These are phyloP conservation scores for Gobio gobio DNA, from an alignment of 2,113 vertebrate genomes.

Conservation along the genomic window DNA sequence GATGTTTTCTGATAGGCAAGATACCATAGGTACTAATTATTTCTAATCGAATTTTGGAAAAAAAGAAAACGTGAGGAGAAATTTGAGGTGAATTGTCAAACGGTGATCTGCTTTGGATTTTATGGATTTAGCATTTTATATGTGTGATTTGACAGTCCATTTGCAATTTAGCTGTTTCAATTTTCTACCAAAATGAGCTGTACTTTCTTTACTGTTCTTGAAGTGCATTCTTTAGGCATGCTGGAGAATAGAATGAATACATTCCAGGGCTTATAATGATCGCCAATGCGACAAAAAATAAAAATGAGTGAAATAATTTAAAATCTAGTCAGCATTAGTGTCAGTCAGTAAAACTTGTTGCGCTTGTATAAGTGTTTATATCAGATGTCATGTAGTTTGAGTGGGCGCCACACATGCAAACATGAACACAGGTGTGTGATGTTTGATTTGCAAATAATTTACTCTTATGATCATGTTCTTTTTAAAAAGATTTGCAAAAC, in stretches of 20 bases:
- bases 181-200: neutral
- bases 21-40: constrained; percentile 22
- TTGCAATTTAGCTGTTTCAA: neutral
- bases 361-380: neutral
- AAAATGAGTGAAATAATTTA: neutral
- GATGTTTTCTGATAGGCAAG: constrained; percentile 35
- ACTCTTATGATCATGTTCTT: neutral
- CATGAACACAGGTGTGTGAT: neutral
- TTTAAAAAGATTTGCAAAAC: too few species aligned
- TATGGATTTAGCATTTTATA: neutral
- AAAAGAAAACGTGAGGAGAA: neutral
- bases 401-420: neutral
- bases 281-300: neutral
- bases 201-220: neutral
- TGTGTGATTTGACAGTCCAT: neutral
- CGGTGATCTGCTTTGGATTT: neutral
- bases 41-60: constrained; percentile 19
- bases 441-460: neutral
- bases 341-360: neutral
- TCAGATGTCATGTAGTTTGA: too few species aligned
- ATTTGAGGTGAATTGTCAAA: neutral
- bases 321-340: neutral
- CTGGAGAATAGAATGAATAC: neutral
- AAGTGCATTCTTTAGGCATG: neutral
- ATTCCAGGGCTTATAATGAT: neutral